phyloP scores from a whole-genome alignment of 2,888 invertebrate species.

The Eupelmus urozonus region DNA sequence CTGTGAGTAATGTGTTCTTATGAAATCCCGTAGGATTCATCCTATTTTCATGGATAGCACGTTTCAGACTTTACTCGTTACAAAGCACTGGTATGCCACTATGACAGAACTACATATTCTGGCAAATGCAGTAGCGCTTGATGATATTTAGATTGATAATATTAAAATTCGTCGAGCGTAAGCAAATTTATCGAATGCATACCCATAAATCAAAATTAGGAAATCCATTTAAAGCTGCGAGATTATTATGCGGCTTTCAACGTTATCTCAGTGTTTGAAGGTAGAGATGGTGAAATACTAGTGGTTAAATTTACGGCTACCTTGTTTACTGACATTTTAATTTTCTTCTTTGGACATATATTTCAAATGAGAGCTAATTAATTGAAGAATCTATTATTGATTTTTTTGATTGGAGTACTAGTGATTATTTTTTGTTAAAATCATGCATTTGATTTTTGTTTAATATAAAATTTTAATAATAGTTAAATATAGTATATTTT shows the following conservation, averaged over 20 bases:
- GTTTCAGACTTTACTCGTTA: slow-evolving; percentile 6
- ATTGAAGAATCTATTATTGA: too few species aligned
- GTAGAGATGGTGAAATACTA: not conserved
- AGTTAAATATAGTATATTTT: too few species aligned
- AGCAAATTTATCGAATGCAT: not conserved
- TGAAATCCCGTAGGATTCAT: slow-evolving; percentile 1
- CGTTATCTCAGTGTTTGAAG: not conserved
- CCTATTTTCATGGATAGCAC: not conserved
- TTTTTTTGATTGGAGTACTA: too few species aligned
- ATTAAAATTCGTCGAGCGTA: not conserved
- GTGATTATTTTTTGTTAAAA: too few species aligned
- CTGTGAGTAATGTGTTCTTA: not conserved
- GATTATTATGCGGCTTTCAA: not conserved
- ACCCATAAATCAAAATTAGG: not conserved
- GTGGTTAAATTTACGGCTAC: too few species aligned
- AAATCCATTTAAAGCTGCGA: not conserved
- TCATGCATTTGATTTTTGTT: too few species aligned
- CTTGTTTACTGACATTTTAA: too few species aligned
- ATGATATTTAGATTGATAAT: slow-evolving; percentile 13
- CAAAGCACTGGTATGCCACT: not conserved
- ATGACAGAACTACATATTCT: not conserved
- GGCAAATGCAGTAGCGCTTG: not conserved
- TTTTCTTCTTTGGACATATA: too few species aligned
- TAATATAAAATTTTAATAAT: too few species aligned
- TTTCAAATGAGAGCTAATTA: too few species aligned